Evolutionary conservation across 2,113 vertebrate genomes (phyloP).

Genomic region (Corydoras sp.): DNA sequence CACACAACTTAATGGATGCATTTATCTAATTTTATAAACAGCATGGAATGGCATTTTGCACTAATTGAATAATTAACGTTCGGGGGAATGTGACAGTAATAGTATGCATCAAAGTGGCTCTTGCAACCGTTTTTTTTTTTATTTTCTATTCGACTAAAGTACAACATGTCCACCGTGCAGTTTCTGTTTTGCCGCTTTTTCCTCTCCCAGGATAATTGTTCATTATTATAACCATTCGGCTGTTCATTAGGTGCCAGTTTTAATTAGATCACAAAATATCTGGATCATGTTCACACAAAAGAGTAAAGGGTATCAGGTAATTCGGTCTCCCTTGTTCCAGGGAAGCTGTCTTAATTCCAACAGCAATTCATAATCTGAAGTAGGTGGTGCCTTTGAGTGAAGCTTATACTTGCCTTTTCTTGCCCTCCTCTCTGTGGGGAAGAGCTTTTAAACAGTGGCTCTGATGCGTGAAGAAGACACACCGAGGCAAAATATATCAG

Average conservation of each 20-base stretch:
- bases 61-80: slow-evolving; percentile 61
- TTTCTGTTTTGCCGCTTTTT: slow-evolving; percentile 32
- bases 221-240: slow-evolving; percentile 63
- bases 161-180: slow-evolving; percentile 21
- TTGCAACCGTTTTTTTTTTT: background rate
- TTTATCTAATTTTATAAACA: slow-evolving; percentile 61
- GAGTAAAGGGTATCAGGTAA: slow-evolving; percentile 68
- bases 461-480: slow-evolving; percentile 59
- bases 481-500: slow-evolving; percentile 43
- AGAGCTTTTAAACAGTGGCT: slow-evolving; percentile 56
- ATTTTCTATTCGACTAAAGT: slow-evolving; percentile 43
- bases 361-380: slow-evolving; percentile 51
- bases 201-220: slow-evolving; percentile 53
- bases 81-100: slow-evolving; percentile 48
- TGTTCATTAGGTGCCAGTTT: slow-evolving; percentile 59
- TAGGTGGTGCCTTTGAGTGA: slow-evolving; percentile 48
- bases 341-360: slow-evolving; percentile 53
- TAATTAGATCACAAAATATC: slow-evolving; percentile 73
- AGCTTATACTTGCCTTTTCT: slow-evolving; percentile 19
- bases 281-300: slow-evolving; percentile 57
- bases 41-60: slow-evolving; percentile 53
- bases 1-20: slow-evolving; percentile 61
- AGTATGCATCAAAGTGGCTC: slow-evolving; percentile 41
- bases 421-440: slow-evolving; percentile 44
- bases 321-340: slow-evolving; percentile 52